Percentiles rank a stretch among this genome's conserved stretches.
phyloP scores from a whole-genome alignment of 1,140 invertebrate species.

The Propsilocerus akamusi region DNA sequence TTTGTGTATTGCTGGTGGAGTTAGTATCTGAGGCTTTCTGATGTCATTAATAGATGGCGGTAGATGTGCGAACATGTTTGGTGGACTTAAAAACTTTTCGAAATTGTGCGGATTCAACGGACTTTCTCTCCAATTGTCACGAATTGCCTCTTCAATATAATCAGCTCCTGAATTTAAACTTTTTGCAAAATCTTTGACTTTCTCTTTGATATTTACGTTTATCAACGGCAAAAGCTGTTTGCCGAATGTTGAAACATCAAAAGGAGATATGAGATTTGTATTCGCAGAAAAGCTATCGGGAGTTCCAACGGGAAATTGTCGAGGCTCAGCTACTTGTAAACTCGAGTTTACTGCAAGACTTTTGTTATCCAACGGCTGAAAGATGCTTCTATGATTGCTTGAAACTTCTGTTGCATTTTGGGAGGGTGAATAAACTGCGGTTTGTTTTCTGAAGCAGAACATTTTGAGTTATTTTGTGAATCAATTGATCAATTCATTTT shows the following conservation, averaged over 20 bases:
- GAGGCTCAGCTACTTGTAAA: background rate
- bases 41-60: background rate
- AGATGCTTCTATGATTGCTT: no score
- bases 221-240: background rate
- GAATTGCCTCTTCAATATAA: background rate
- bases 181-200: background rate
- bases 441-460: no score
- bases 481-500: no score
- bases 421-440: no score
- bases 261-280: background rate
- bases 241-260: background rate
- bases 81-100: background rate
- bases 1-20: background rate
- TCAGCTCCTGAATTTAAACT: background rate
- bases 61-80: background rate
- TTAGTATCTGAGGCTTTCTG: background rate
- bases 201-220: background rate
- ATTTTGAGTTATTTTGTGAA: no score
- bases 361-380: no score
- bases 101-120: background rate
- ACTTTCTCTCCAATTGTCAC: background rate
- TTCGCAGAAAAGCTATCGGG: background rate
- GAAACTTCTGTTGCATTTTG: no score
- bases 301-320: background rate
- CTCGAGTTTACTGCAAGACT: no score